Percentiles rank a stretch among this genome's conserved stretches.
These are phyloP conservation scores for Sebastes schlegelii DNA, from an alignment of 2,113 vertebrate genomes.

Conservation along the genomic window DNA sequence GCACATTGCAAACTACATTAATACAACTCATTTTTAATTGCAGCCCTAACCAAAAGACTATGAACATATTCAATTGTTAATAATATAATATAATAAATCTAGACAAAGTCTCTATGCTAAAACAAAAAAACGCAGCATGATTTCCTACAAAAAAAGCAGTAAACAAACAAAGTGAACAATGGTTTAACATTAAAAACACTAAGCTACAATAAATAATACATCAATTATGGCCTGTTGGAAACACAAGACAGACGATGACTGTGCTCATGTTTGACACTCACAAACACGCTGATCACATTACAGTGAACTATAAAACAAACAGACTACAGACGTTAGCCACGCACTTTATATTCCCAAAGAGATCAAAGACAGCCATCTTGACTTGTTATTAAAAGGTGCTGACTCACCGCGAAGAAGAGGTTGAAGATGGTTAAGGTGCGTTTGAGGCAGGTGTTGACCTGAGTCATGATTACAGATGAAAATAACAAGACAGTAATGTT, in stretches of 20 bases:
- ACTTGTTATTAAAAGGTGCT: fast-evolving
- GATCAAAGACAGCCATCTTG: neutral
- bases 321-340: neutral
- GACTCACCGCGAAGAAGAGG: conserved; percentile 72
- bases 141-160: neutral
- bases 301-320: too few species aligned
- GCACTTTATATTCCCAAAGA: neutral
- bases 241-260: too few species aligned
- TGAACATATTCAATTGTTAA: too few species aligned
- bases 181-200: neutral
- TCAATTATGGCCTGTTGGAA: neutral
- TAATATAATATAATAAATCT: too few species aligned
- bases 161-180: neutral
- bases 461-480: conserved; percentile 30
- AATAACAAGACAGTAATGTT: too few species aligned
- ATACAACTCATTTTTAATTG: too few species aligned
- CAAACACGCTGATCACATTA: too few species aligned
- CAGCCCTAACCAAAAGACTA: too few species aligned
- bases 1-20: too few species aligned
- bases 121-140: neutral
- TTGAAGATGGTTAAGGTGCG: conserved; percentile 64
- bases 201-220: neutral
- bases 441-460: conserved; percentile 62
- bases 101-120: too few species aligned
- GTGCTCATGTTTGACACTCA: too few species aligned